Base-by-base conservation (phyloP, 1,140 invertebrate genomes). In the Zaprionus tsacasi region DNA sequence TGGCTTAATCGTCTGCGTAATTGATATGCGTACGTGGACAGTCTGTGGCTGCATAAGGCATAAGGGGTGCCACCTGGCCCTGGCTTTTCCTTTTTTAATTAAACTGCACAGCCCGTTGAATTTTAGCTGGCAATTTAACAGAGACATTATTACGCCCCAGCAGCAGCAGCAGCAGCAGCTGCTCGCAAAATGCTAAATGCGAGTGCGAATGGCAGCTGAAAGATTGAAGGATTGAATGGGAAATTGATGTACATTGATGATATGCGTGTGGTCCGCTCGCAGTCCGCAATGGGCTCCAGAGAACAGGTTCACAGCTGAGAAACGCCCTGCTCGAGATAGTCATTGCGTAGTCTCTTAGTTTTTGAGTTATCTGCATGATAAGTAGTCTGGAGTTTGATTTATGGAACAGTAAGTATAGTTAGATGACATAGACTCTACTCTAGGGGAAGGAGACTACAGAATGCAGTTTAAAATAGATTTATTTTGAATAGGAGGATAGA, bases 1-100 rank as follows among this genome's bases (percentile, higher is more conserved):
- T 88, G 83, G 83, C 83, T 88, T 81, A 89, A 88, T 83, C 80
- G 83, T 35, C 83, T 80, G 66, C 80, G 85, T 89, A 88, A 88
- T 89, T 88, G 83, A 88, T 88, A 88, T 83, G 85, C 78, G 67
- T 66, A 40, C 72, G 68, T 81, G 50, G 45, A 45, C n/a, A 45
- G n/a, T 43, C 4, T 13, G 6, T 6, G 13, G 13, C n/a, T n/a
- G n/a, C 21, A 52, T n/a, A 48, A 56, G 33, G 15, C n/a, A 36
- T 30, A 30, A 30, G 15, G 40, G 7, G n/a, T 21, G 21, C 21
- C 21, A 21, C 21, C 21, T 21, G 21, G n/a, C 6, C 25, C 45
- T 15, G 65, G 69, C 63, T 58, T 71, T 72, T 67, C 74, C 54
- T 15, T 78, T 88, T 88, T 88, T 89, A 88, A 89, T 88, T 88